phyloP scores from a whole-genome alignment of 2,113 vertebrate species.

The Protobothrops mucrosquamatus region DNA sequence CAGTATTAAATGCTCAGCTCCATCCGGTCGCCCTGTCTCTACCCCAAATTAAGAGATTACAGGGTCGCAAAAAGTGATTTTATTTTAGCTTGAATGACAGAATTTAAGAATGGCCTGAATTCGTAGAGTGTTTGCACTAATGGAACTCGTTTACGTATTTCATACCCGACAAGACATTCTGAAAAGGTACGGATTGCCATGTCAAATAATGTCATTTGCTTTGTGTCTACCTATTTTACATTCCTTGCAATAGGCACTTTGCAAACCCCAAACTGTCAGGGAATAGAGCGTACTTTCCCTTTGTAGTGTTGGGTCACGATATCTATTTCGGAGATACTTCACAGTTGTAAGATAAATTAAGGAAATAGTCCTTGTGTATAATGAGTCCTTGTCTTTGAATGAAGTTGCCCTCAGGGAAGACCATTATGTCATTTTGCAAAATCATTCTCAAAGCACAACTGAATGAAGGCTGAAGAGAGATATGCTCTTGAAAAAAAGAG shows the following conservation, averaged over 20 bases:
- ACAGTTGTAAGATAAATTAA: slow-evolving; percentile 17
- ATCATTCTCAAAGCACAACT: neutral
- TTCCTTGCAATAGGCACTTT: slow-evolving; percentile 4
- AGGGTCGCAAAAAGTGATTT: neutral
- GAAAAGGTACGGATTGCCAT: neutral
- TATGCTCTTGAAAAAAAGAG: neutral
- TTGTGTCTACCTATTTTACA: neutral
- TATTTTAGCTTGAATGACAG: neutral
- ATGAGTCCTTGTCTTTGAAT: slow-evolving; percentile 21
- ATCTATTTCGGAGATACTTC: slow-evolving; percentile 17
- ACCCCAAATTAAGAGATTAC: neutral
- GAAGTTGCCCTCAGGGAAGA: neutral
- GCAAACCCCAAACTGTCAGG: neutral
- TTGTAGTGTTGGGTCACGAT: neutral
- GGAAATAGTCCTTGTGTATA: slow-evolving; percentile 1
- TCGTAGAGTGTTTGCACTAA: neutral
- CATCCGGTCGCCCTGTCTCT: neutral
- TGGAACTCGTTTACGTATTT: neutral
- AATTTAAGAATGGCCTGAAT: neutral
- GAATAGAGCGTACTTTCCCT: slow-evolving; percentile 2
- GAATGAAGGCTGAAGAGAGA: neutral
- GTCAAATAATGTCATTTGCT: neutral
- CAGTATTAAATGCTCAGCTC: neutral
- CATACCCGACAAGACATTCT: neutral
- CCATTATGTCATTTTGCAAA: neutral